Evolutionary conservation across 1,140 invertebrate species (phyloP).

Genomic region (Bombyx mori): ASM3026992v2 NC_085133.1:999001-999500

Average conservation of each 20-base stretch:
- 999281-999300: slow-evolving; percentile 94
- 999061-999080: no score
- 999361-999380: slow-evolving; percentile 86
- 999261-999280: slow-evolving; percentile 96
- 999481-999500: slow-evolving; percentile 55
- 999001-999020: no score
- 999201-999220: not conserved
- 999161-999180: no score
- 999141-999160: not conserved
- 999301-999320: slow-evolving; percentile 94
- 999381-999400: slow-evolving; percentile 97
- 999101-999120: no score
- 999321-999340: slow-evolving; percentile 92
- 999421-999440: slow-evolving; percentile 79
- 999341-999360: slow-evolving; percentile 86
- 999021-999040: no score
- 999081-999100: no score
- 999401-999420: slow-evolving; percentile 90
- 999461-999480: slow-evolving; percentile 60
- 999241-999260: slow-evolving; percentile 60
- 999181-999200: no score
- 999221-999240: slow-evolving; percentile 67
- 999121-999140: no score
- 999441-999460: slow-evolving; percentile 63
- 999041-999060: no score